Base-by-base conservation (phyloP, 2,888 invertebrate genomes). In the Lasiommata megera region DNA sequence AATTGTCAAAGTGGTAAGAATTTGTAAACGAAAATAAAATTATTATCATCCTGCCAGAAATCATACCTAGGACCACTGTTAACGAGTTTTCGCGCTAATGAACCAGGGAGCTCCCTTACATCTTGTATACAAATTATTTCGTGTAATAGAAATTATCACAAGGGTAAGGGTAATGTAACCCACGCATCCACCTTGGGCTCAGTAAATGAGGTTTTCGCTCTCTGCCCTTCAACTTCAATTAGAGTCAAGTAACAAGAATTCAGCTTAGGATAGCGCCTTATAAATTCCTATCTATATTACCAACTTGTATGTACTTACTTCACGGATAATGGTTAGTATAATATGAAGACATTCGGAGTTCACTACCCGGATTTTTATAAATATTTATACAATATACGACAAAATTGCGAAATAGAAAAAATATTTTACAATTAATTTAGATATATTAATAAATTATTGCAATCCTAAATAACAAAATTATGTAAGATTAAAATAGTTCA, bases 151-250 rank as follows among this genome's bases (percentile, higher is more conserved):
- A 47, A 52, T 38, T 41, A 46, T 23, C 38, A 38, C 17, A 23
- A 37, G n/a, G 41, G 3, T 9, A 31, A 34, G 34, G 3, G 14
- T 11, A 29, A 38, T 6, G 38, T 38, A 16, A 44, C 16, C 31
- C 44, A n/a, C 50, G 31, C 14, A n/a, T n/a, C n/a, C n/a, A 38
- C 40, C 12, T 54, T 44, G 12, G 56, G 63, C 62, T 64, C 66
- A 56, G 68, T 67, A 70, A 64, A 65, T 62, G 68, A 67, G 70
- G 69, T 68, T 62, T 75, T 73, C 71, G 72, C 74, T 73, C 71
- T 65, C 67, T 71, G 71, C 74, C 75, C 73, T 73, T 73, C 72
- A 72, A 74, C 73, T 75, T 71, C 54, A 65, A 64, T 66, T 64
- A 67, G 59, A 58, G 64, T 60, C 58, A 46, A 57, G 58, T 63